phyloP scores from a whole-genome alignment of 2,888 invertebrate species.

The Dryococelus australis region DNA sequence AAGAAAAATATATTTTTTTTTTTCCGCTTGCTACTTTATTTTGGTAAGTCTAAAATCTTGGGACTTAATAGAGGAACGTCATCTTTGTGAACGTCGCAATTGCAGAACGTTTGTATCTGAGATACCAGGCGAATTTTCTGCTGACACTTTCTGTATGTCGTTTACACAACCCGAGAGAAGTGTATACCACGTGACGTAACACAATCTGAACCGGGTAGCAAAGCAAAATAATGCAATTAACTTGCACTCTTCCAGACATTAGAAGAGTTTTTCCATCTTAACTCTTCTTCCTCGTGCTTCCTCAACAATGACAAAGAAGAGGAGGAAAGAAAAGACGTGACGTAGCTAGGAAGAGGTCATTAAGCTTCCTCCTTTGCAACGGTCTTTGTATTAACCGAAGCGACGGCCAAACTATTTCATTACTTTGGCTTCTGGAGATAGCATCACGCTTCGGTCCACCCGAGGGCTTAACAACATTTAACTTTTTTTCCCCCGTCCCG shows the following conservation, averaged over 20 bases:
- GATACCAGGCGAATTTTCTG: too few relatives aligned
- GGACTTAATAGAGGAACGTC: too few relatives aligned
- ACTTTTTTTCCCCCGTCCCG: neutral
- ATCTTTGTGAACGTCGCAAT: too few relatives aligned
- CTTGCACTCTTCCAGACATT: constrained; percentile 6
- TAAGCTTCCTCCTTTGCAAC: neutral
- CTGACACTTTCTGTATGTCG: too few relatives aligned
- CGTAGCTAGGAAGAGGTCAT: neutral
- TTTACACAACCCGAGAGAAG: too few relatives aligned
- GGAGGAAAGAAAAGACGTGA: neutral
- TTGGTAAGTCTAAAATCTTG: too few relatives aligned
- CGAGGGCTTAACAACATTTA: neutral
- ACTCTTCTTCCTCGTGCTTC: neutral
- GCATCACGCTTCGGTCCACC: neutral
- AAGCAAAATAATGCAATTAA: constrained; percentile 10
- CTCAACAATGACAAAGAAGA: neutral
- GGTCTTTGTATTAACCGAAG: constrained; percentile 6
- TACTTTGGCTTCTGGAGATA: constrained; percentile 10
- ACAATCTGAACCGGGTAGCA: neutral
- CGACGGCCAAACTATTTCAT: constrained; percentile 10
- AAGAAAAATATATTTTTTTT: too few relatives aligned
- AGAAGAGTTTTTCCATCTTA: neutral
- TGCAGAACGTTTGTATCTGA: too few relatives aligned
- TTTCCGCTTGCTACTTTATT: too few relatives aligned
- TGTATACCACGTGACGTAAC: neutral